Conservation (phyloP, 1,140 invertebrate species). For the Drosophila leontia region DNA sequence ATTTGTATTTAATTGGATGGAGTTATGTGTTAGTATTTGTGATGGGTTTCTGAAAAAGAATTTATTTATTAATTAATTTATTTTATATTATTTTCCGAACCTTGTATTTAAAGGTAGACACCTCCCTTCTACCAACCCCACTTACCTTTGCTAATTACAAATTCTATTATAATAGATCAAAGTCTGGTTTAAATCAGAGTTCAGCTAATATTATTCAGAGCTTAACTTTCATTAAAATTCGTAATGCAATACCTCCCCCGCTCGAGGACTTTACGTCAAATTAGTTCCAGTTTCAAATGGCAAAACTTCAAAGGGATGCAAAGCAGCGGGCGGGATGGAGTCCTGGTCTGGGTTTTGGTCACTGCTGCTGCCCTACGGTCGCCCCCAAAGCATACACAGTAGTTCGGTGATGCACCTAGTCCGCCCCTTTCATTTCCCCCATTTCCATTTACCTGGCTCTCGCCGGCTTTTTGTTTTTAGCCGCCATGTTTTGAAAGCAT, state of each 20-base stretch:
- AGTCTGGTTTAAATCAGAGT: slow-evolving; percentile 5
- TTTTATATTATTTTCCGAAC: background rate
- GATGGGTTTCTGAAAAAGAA: background rate
- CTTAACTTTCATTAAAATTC: slow-evolving; percentile 35
- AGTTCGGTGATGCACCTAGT: slow-evolving; percentile 14
- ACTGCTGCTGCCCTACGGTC: slow-evolving; percentile 12
- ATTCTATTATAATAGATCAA: background rate
- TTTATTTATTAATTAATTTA: background rate
- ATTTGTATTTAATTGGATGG: slow-evolving; percentile 9
- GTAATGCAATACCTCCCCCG: slow-evolving; percentile 14
- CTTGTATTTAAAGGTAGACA: no score
- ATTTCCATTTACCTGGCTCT: slow-evolving; percentile 25
- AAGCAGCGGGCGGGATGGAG: slow-evolving; percentile 17
- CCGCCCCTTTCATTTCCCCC: slow-evolving; percentile 1
- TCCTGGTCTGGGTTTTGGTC: slow-evolving; percentile 11
- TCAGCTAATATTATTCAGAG: slow-evolving; percentile 12
- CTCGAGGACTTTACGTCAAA: slow-evolving; percentile 38
- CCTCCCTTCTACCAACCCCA: background rate
- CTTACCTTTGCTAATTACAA: background rate
- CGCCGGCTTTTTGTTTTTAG: slow-evolving; percentile 44
- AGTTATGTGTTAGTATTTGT: no score
- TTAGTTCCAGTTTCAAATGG: slow-evolving; percentile 51
- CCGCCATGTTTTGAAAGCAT: slow-evolving; percentile 42
- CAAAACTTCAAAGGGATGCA: slow-evolving; percentile 37
- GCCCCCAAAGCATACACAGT: slow-evolving; percentile 3